Conservation (phyloP, 2,797 vertebrate genomes). For the Clarias pachynema region DNA sequence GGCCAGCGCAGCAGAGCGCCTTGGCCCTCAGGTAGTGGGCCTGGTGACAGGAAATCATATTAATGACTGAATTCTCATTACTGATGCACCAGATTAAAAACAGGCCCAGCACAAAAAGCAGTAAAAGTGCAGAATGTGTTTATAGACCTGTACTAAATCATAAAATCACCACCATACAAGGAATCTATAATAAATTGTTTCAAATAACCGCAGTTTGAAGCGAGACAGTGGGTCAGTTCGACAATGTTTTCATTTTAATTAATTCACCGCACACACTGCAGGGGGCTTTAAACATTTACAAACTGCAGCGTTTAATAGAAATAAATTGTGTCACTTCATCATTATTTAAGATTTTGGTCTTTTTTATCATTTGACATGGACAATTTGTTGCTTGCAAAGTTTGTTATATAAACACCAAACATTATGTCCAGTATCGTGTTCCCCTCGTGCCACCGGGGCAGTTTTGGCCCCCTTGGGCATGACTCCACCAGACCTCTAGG, state of each 20-base stretch:
- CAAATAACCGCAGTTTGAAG: not conserved
- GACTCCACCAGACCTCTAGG: too few relatives aligned
- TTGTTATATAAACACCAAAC: too few relatives aligned
- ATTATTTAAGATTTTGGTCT: not conserved
- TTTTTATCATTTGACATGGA: not conserved
- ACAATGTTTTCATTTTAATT: not conserved
- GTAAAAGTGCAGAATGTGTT: not conserved
- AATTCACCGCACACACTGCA: too few relatives aligned
- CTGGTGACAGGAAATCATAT: conserved; percentile 56
- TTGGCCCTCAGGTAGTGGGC: conserved; percentile 79
- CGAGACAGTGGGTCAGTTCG: not conserved
- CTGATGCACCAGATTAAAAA: not conserved
- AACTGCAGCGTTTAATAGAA: not conserved
- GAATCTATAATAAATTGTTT: not conserved
- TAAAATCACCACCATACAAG: not conserved
- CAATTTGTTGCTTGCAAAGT: not conserved
- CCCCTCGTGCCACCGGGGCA: too few relatives aligned
- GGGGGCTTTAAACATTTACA: not conserved
- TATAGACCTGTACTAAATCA: not conserved
- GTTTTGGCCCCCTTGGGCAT: too few relatives aligned
- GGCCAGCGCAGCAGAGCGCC: conserved; percentile 76
- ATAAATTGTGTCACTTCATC: not conserved
- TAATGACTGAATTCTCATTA: not conserved
- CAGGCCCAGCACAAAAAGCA: not conserved
- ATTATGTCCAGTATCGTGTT: too few relatives aligned